phyloP scores from a whole-genome alignment of 2,113 vertebrate genomes.

The Orientallactaga bullata region DNA sequence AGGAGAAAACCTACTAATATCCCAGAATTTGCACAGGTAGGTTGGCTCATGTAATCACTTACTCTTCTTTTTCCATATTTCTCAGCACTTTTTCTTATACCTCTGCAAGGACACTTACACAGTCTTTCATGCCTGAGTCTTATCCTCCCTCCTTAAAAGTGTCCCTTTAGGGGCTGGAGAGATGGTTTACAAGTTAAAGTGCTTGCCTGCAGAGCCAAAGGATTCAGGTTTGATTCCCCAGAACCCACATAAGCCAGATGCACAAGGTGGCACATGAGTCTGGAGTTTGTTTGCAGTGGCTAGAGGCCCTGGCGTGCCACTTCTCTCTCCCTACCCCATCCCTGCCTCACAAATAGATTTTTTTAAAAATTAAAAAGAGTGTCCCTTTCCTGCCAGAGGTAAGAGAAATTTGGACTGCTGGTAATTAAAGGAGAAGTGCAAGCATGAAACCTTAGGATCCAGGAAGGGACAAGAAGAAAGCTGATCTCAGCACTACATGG shows the following conservation, averaged over 20 bases:
- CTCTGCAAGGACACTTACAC: background rate
- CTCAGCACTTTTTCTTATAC: fast-evolving
- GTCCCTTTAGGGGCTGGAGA: too few species aligned
- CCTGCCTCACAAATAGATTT: too few species aligned
- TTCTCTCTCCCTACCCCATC: too few species aligned
- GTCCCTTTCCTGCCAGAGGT: background rate
- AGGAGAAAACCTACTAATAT: background rate
- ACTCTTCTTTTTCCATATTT: background rate
- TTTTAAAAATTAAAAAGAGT: too few species aligned
- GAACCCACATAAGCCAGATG: too few species aligned
- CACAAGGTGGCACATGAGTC: too few species aligned
- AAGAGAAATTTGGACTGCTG: background rate
- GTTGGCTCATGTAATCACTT: background rate
- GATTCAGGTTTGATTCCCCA: too few species aligned
- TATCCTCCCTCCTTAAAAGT: background rate
- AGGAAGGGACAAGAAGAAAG: background rate
- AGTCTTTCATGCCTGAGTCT: background rate
- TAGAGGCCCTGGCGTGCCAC: too few species aligned
- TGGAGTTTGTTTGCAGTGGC: too few species aligned
- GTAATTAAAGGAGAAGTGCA: too few species aligned
- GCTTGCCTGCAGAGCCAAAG: too few species aligned
- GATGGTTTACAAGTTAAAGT: too few species aligned
- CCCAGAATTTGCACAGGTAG: background rate
- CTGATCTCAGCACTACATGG: background rate
- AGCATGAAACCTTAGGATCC: background rate